Percentiles rank a stretch among this genome's conserved stretches.
These are phyloP conservation scores for Eupeodes luniger DNA, from an alignment of 2,888 invertebrate genomes.

Conservation along the genomic window DNA sequence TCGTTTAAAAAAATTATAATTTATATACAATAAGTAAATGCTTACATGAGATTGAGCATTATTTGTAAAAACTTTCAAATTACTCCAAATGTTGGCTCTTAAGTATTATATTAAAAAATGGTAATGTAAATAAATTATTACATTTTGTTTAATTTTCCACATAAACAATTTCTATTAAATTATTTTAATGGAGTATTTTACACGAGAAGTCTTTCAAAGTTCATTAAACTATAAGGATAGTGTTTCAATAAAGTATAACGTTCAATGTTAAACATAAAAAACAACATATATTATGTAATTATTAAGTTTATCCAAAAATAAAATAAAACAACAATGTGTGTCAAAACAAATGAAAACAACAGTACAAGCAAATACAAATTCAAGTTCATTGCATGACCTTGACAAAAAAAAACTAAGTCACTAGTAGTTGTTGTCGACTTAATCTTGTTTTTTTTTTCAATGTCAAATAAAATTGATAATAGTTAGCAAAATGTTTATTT, in stretches of 20 bases:
- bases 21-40: too few species aligned
- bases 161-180: too few species aligned
- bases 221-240: background rate
- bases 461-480: constrained; percentile 8
- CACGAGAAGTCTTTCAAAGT: background rate
- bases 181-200: too few species aligned
- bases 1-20: too few species aligned
- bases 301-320: background rate
- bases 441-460: background rate
- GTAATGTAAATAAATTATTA: too few species aligned
- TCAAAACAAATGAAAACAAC: constrained; percentile 7
- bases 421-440: background rate
- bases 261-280: background rate
- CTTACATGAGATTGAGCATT: too few species aligned
- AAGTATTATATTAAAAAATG: too few species aligned
- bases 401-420: constrained; percentile 17
- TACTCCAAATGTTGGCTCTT: too few species aligned
- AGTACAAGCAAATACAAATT: background rate
- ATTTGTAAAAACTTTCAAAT: too few species aligned
- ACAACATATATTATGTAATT: background rate
- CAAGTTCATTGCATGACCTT: constrained; percentile 13
- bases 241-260: background rate
- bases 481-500: background rate
- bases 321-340: background rate
- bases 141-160: too few species aligned